Evolutionary conservation across 2,888 invertebrate species (phyloP), one percentile per base, ranked within the genome.

Genomic region (Conops quadrifasciatus): DNA sequence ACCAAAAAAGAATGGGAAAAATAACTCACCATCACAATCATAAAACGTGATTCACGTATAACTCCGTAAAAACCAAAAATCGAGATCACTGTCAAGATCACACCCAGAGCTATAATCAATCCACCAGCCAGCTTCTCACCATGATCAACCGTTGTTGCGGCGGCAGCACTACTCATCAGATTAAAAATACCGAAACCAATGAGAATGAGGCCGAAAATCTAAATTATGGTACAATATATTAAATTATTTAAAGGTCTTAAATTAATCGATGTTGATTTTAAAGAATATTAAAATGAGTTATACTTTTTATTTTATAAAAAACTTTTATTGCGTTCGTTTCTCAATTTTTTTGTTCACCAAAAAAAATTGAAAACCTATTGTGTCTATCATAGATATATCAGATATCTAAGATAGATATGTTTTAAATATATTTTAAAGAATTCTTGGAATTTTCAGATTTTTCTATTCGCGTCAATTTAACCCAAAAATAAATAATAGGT

Each of bases 141-240:
- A 71, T 83, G 81, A 77, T 80, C 81, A 36, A 83, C 78, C 36
- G 78, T 76, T 60, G 78, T 80, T 59, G 78, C 76, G 13, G 58
- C 11, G n/a, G 77, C 75, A 64, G 75, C 76, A 74, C 79, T 77
- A 74, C 80, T 80, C 65, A 81, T 74, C 77, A 83, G 71, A 74
- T 83, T 82, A 72, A 79, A 83, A 53, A 83, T 78, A 56, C 83
- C 83, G 74, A 81, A 83, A 9, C 77, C 82, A 72, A 83, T 75
- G 51, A 83, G 71, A 74, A 78, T 74, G 62, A 83, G 67, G 0
- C 80, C 82, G 30, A 83, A 77, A 65, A 83, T 76, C 83, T 83
- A 16, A 36, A 36, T 36, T 36, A 9, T 36, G 4, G 36, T 36
- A 9, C 36, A 4, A 36, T 7, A 7, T 36, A 7, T 36, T 36